A percentile compares a stretch with the other conserved stretches of the same genome.
phyloP scores from a whole-genome alignment of 2,888 invertebrate species.

The Papilio protenor region DNA sequence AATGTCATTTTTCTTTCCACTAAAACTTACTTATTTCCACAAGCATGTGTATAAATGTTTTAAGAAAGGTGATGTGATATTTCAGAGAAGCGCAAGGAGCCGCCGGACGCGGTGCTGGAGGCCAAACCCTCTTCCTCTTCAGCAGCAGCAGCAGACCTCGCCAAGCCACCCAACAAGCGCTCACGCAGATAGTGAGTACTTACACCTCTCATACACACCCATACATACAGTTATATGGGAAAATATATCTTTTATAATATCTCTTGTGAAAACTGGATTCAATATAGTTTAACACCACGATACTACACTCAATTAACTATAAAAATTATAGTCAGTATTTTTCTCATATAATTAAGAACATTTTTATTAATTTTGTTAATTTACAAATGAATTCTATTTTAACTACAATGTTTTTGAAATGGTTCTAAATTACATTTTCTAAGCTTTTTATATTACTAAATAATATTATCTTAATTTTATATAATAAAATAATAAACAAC shows the following conservation, averaged over 20 bases:
- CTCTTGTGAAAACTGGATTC: too few relatives aligned
- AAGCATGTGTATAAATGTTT: background rate
- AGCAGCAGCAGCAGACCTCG: slow-evolving; percentile 53
- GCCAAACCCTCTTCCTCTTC: slow-evolving; percentile 78
- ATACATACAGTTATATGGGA: slow-evolving; percentile 6
- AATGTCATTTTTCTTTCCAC: too few relatives aligned
- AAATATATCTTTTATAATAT: background rate
- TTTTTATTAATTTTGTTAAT: too few relatives aligned
- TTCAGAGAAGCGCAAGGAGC: slow-evolving; percentile 93
- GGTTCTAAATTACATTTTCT: background rate
- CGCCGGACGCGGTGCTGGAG: slow-evolving; percentile 87
- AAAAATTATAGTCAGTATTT: too few relatives aligned
- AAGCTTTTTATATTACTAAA: too few relatives aligned
- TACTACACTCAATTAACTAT: too few relatives aligned
- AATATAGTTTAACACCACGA: too few relatives aligned
- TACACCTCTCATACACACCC: slow-evolving; percentile 35
- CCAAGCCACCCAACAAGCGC: slow-evolving; percentile 82
- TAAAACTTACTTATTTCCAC: too few relatives aligned
- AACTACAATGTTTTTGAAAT: background rate
- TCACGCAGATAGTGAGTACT: slow-evolving; percentile 91
- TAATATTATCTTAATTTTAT: too few relatives aligned
- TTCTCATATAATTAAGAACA: too few relatives aligned
- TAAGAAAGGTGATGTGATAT: slow-evolving; percentile 50
- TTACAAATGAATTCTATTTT: too few relatives aligned
- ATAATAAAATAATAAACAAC: too few relatives aligned